phyloP scores from a whole-genome alignment of 2,888 invertebrate genomes.

The Alitta virens region DNA sequence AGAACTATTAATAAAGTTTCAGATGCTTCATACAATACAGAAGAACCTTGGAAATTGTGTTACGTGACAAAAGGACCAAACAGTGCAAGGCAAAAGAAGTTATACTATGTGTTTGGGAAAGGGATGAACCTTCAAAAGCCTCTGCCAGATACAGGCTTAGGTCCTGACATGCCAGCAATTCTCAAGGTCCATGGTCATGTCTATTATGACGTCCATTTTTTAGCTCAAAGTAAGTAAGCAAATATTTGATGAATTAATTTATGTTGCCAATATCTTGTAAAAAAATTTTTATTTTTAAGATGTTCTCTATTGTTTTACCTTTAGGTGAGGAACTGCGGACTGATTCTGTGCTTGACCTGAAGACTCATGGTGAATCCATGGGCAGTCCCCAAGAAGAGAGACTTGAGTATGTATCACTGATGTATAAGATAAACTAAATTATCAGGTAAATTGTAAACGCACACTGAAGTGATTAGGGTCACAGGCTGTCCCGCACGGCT shows the following conservation, averaged over 20 bases:
- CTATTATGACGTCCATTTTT: constrained; percentile 37
- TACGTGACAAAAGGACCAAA: constrained; percentile 47
- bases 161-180: constrained; percentile 38
- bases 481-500: too few species aligned
- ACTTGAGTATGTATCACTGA: too few species aligned
- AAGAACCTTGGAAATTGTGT: constrained; percentile 39
- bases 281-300: too few species aligned
- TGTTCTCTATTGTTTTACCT: neutral
- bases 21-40: constrained; percentile 37
- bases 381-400: too few species aligned
- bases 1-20: too few species aligned
- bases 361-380: too few species aligned
- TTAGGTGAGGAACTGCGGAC: neutral
- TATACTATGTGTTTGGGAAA: constrained; percentile 49
- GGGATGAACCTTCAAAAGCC: constrained; percentile 31
- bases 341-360: too few species aligned
- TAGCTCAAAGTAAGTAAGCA: constrained; percentile 30
- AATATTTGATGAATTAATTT: neutral
- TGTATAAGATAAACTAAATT: too few species aligned
- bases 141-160: constrained; percentile 14
- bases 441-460: too few species aligned
- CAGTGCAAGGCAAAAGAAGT: constrained; percentile 40
- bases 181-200: constrained; percentile 38
- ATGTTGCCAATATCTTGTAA: neutral
- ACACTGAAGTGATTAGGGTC: too few species aligned